These are phyloP conservation scores for Chelonus insularis DNA, from an alignment of 1,140 invertebrate species.

Conservation along the genomic window DNA sequence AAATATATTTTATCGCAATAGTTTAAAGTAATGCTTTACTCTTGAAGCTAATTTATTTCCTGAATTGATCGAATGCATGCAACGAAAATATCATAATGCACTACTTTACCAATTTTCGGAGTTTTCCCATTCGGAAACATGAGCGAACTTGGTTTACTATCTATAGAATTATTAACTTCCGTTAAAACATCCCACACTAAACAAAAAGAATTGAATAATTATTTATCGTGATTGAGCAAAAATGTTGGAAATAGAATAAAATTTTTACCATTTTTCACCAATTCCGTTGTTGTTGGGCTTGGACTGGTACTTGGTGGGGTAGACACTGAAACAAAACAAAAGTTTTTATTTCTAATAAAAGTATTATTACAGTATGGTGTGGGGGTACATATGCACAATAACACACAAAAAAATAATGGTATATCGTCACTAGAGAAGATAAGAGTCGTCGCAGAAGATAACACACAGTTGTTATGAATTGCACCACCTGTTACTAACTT, in stretches of 20 bases:
- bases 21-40: too few relatives aligned
- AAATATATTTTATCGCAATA: too few relatives aligned
- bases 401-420: too few relatives aligned
- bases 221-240: too few relatives aligned
- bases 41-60: too few relatives aligned
- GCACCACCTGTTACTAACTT: constrained; percentile 59
- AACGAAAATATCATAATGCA: neutral
- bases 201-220: too few relatives aligned
- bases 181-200: constrained; percentile 54
- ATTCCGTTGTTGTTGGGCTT: constrained; percentile 62
- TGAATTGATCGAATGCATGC: too few relatives aligned
- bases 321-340: constrained; percentile 57
- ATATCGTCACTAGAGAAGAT: neutral
- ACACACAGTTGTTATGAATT: constrained; percentile 46
- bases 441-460: neutral
- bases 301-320: constrained; percentile 63
- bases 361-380: too few relatives aligned
- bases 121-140: constrained; percentile 63
- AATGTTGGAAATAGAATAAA: neutral
- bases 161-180: constrained; percentile 65
- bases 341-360: too few relatives aligned
- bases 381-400: too few relatives aligned
- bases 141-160: constrained; percentile 64
- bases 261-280: constrained; percentile 58
- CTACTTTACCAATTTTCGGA: constrained; percentile 44